Base-by-base conservation (phyloP, 2,797 vertebrate genomes). In the Leptodactylus fallax region DNA sequence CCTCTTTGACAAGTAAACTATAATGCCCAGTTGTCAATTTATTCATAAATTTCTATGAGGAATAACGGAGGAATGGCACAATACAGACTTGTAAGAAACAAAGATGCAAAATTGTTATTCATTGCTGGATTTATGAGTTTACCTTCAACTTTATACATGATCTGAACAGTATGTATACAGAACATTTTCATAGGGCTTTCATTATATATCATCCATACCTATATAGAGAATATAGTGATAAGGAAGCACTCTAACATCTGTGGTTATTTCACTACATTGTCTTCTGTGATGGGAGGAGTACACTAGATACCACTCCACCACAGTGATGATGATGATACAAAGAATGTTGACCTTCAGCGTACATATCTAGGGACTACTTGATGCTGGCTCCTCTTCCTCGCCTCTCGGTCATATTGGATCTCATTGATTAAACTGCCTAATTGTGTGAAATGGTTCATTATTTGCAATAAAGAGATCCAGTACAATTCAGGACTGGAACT, bases 401-500 rank as follows among this genome's bases (percentile, higher is more conserved):
- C 16, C 25, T 79, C 17, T 11, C 11, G 13, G 78, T 79, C 14
- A 79, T 58, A 61, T 47, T 65, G 6, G 60, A 63, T 81, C 27
- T 81, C 49, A 63, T 65, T 63, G 3, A 81, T 81, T 63, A 81
- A 61, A 65, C 21, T 63, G 79, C 36, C 17, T 9, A 58, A 63
- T 14, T 81, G 23, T 17, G 45, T 63, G 12, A 63, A 80, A 79
- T 23, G 55, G 9, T 61, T 36, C 79, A 81, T 63, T 83, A 53
- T 49, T 85, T 16, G 45, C 60, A 85, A 47, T 77, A 53, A 80
- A 55, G 79, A 76, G 71, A 63, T 27, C 71, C 61, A 74, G 71
- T 27, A 16, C 55, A 51, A 23, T 88, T 63, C 67, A 88, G 47
- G 61, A 53, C 65, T 83, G 61, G 74, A 71, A 72, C 55, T 72